Base-by-base conservation (phyloP, 2,888 invertebrate species). In the Molanna angustata region DNA sequence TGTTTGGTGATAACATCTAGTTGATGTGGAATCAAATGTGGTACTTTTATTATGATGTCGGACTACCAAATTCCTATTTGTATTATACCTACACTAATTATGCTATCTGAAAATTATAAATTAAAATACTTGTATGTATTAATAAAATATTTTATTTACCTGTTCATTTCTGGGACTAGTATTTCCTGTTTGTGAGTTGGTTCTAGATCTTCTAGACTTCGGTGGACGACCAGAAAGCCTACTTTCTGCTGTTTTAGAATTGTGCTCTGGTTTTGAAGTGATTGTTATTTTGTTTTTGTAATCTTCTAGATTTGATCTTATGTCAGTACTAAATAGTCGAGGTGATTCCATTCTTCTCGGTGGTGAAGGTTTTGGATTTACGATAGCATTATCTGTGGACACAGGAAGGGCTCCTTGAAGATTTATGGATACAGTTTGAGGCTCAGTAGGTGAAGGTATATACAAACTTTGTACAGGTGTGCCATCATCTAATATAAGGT, bases 401-500 rank as follows among this genome's bases (percentile, higher is more conserved):
- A 59, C 49, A 57, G 50, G 47, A 56, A 59, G 52, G 54, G 49
- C 52, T 31, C 32, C 52, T 47, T 59, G 56, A 59, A 50, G 54
- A 22, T 49, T 54, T 50, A 49, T 31, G 16, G 37, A 42, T 49
- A 57, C 42, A 41, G 33, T 18, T 14, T 37, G 46, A 14, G 50
- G 2, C 13, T 55, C 35, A 20, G 51, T 33, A 22, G 33, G 42
- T 21, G 46, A 41, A 18, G 49, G 33, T 20, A 33, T 35, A 20
- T 50, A 49, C 32, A n/a, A 14, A 20, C 13, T 49, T 19, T 48
- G 31, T 21, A 33, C 32, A 19, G 41, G n/a, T 22, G 17, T 31
- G 4, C 19, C 19, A 16, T 57, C 57, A 11, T 47, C 45, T 11
- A 52, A 32, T 14, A 49, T 32, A 1, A 57, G 16, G n/a, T 11